Evolutionary conservation across 2,113 vertebrate species (phyloP), one percentile per base, ranked within the genome.

Genomic region (Rhinoptilus africanus): DNA sequence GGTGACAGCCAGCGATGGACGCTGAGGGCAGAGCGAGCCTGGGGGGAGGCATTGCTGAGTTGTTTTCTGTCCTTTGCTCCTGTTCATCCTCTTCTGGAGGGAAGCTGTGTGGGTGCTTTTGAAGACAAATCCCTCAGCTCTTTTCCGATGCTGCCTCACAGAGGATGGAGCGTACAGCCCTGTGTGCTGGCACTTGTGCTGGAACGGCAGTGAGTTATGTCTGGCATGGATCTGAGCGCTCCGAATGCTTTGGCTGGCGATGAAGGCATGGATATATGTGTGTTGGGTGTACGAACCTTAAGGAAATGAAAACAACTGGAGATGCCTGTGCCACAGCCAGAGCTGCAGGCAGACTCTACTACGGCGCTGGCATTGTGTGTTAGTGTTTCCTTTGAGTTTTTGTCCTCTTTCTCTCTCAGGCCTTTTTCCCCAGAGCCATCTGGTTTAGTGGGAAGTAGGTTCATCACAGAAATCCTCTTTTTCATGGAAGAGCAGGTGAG

Each of bases 11-110:
- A n/a, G 27, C 2, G 3, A 9, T 32, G 67, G 59, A 6, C 67
- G 39, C 66, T 5, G 41, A 34, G 50, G 32, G n/a, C 26, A 68
- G 14, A 32, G 9, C 14, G 3, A 67, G 22, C 59, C 32, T 9
- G 6, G 34, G 17, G 23, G 19, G 1, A 27, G 28, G 22, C 0
- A 1, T 16, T n/a, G 11, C 59, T 26, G 26, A 22, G 19, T 18
- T 32, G 4, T 19, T 18, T 30, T 47, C 23, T 11, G 7, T 11
- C 28, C 59, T 77, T 66, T 63, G 30, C 59, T 72, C 28, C 26
- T 20, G 11, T 21, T 48, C 23, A 2, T 26, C 28, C 19, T 45
- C 35, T 27, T 18, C 20, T 22, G 48, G 28, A 28, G 34, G 12
- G 30, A 41, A 63, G 66, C 80, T 48, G 5, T 23, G 21, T 1